Base-by-base conservation (phyloP, 2,888 invertebrate genomes). In the Nemoura dubitans region DNA sequence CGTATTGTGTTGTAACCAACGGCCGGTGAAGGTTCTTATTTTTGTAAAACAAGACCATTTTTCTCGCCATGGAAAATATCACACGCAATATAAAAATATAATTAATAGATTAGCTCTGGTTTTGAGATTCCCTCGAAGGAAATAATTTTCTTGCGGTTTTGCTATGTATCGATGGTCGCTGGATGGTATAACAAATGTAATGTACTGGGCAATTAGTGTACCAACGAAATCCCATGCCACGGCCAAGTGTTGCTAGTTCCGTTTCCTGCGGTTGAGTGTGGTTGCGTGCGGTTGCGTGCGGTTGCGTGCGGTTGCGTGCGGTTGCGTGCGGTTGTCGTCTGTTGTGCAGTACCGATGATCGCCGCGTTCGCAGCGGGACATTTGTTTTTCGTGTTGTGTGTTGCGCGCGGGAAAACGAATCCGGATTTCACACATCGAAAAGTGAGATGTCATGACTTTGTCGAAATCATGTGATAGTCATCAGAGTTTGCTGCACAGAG, bases 391-490 rank as follows among this genome's bases (percentile, higher is more conserved):
- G n/a, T n/a, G n/a, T n/a, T n/a, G n/a, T n/a, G 21, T 78, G 0
- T 36, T 78, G 25, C 14, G 78, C 78, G 21, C 78, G 27, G 27
- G 29, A 21, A 30, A 81, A 81, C 81, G 25, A 81, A 81, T 81
- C 29, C 30, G 7, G 30, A 81, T 81, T 81, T 81, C 81, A 81
- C 81, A 30, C 81, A 27, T 3, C 80, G 80, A 2, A 81, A 81
- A 28, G 1, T 81, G 30, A 81, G 81, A 81, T 21, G 81, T 81
- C 81, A 81, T 81, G 30, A 81, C 30, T 7, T 59, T 14, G 59
- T 14, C n/a, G n/a, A n/a, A n/a, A n/a, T n/a, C n/a, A n/a, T n/a
- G n/a, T n/a, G n/a, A n/a, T n/a, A n/a, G n/a, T n/a, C n/a, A n/a
- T n/a, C n/a, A n/a, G n/a, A n/a, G n/a, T n/a, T n/a, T n/a, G n/a